Conservation (phyloP, 2,888 invertebrate genomes). For the Boloria euphrosyne region DNA sequence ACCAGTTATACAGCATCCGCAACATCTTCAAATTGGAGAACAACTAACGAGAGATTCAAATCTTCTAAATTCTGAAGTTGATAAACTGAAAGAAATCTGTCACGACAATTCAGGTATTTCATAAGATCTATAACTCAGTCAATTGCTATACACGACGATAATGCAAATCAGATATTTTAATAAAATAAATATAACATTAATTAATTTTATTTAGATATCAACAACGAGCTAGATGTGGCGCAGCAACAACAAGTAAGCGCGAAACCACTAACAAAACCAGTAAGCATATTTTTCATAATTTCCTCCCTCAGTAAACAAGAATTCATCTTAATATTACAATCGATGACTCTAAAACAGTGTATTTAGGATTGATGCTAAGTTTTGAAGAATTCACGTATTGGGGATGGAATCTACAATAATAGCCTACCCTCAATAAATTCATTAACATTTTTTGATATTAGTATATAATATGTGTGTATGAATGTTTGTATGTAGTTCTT, state of each 20-base stretch:
- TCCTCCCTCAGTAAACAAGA: not conserved
- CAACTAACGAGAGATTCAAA: constrained; percentile 41
- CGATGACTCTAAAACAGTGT: no score
- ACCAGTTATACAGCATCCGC: constrained; percentile 38
- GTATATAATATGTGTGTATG: no score
- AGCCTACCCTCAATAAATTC: no score
- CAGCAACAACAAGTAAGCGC: constrained; percentile 31
- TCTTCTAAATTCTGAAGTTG: constrained; percentile 39
- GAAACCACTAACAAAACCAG: constrained; percentile 11
- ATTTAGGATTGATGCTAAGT: no score
- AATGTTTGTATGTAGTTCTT: no score
- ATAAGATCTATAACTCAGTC: not conserved
- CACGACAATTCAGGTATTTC: constrained; percentile 36
- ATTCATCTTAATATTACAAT: no score
- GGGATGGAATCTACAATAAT: no score
- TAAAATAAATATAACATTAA: no score
- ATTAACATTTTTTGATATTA: no score
- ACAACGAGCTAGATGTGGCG: constrained; percentile 39
- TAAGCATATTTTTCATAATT: constrained; percentile 4
- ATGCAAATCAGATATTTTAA: no score
- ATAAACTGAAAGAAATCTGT: constrained; percentile 37
- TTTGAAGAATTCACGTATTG: no score
- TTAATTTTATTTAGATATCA: constrained; percentile 24
- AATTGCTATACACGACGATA: no score
- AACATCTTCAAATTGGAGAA: constrained; percentile 39